phyloP scores from a whole-genome alignment of 2,888 invertebrate species.

The Platycheirus albimanus region DNA sequence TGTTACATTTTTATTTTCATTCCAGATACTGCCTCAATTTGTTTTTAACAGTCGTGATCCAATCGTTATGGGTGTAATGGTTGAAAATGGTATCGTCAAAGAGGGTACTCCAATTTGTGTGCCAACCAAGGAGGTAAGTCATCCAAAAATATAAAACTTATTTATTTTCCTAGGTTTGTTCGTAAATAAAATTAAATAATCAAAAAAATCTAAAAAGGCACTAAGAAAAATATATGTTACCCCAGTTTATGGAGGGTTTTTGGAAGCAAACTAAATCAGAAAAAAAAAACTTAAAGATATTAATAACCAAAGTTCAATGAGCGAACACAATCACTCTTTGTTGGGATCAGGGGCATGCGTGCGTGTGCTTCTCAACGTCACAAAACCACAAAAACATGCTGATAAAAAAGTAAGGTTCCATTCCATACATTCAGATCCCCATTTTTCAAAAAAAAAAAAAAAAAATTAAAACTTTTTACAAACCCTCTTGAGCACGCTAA shows the following conservation, averaged over 20 bases:
- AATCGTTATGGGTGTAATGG: constrained; percentile 97
- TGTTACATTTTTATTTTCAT: constrained; percentile 55
- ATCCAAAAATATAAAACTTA: constrained; percentile 5
- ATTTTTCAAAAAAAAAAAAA: constrained; percentile 43
- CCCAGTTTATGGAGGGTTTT: constrained; percentile 48
- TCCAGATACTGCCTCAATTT: constrained; percentile 90
- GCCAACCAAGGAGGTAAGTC: constrained; percentile 94
- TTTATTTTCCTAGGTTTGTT: constrained; percentile 14
- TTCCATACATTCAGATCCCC: constrained; percentile 9
- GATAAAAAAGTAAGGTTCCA: constrained; percentile 23
- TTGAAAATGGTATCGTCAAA: constrained; percentile 97
- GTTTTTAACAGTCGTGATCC: constrained; percentile 99
- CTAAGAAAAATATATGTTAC: constrained; percentile 27
- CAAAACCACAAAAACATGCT: constrained; percentile 39
- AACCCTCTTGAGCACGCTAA: constrained; percentile 53
- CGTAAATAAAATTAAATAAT: no score
- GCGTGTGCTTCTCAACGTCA: constrained; percentile 38
- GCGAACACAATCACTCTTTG: constrained; percentile 68
- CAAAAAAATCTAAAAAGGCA: neutral
- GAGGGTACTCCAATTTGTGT: constrained; percentile 99
- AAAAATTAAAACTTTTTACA: constrained; percentile 24
- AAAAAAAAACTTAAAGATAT: constrained; percentile 26
- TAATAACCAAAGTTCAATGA: constrained; percentile 58
- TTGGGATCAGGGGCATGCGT: constrained; percentile 59
- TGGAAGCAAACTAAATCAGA: constrained; percentile 4